A percentile compares a stretch with the other conserved stretches of the same genome.
phyloP scores from a whole-genome alignment of 1,140 invertebrate species.

The Cotesia typhae region DNA sequence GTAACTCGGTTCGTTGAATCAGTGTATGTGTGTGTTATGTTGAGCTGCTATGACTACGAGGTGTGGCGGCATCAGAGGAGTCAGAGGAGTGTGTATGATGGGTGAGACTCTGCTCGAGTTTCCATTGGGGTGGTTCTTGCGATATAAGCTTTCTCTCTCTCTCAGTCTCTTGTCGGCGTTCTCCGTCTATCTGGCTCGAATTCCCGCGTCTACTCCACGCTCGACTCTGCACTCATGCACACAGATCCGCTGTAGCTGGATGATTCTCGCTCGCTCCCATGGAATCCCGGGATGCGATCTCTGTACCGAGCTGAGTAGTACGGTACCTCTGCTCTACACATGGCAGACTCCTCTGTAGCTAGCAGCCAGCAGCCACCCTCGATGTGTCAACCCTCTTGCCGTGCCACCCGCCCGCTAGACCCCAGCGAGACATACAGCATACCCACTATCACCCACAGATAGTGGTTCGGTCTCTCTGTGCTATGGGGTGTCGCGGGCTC shows the following conservation, averaged over 20 bases:
- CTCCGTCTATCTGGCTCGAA: not conserved
- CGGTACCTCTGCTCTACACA: conserved; percentile 24
- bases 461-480: conserved; percentile 60
- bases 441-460: conserved; percentile 65
- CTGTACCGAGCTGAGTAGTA: not conserved
- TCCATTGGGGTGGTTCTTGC: conserved; percentile 64
- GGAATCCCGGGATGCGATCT: not conserved
- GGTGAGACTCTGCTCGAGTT: conserved; percentile 59
- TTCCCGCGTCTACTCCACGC: conserved; percentile 8
- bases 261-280: not conserved
- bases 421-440: conserved; percentile 61
- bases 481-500: conserved; percentile 62
- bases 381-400: conserved; percentile 24
- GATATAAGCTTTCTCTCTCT: conserved; percentile 58
- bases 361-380: conserved; percentile 31
- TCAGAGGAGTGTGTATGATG: conserved; percentile 63
- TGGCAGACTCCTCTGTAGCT: conserved; percentile 29
- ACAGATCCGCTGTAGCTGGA: not conserved
- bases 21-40: conserved; percentile 25
- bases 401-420: conserved; percentile 44
- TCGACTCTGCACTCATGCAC: not conserved
- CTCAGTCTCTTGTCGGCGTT: conserved; percentile 41
- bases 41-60: conserved; percentile 20
- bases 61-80: conserved; percentile 39
- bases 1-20: conserved; percentile 20